Evolutionary conservation across 2,797 vertebrate species (phyloP), one percentile per base, ranked within the genome.

Genomic region (Microctenopoma stevenorrisi): DNA sequence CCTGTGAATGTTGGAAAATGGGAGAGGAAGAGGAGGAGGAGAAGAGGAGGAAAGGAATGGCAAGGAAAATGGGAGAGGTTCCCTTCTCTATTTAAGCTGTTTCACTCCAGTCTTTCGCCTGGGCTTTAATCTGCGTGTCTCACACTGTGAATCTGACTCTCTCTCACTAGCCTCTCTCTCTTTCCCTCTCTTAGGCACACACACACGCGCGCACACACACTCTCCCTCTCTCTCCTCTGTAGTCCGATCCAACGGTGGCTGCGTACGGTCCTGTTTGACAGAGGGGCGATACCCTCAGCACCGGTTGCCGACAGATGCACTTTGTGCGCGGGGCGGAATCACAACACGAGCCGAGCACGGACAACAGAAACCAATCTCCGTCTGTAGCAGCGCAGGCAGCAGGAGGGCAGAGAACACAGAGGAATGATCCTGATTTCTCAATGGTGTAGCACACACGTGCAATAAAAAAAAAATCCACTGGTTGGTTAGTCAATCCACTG

Each of bases 1-100:
- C 64, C 85, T 80, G 77, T 74, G 64, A 74, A 78, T 77, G 79
- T 78, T 88, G 84, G 84, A 76, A 69, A 89, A 88, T 33, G 73
- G 83, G 79, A 89, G 78, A 91, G 72, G 82, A 88, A 62, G 71
- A 87, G 74, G 79, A 91, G 79, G 76, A 85, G 80, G 63, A 82
- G 77, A 71, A 68, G 82, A 82, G 82, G 82, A 86, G 79, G 81
- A 85, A 77, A 83, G 85, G 89, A 84, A 87, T 86, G 88, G 85
- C 83, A 60, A 88, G 91, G 89, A 89, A 81, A 86, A 88, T 61
- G 79, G 86, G 87, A 89, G 76, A 89, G 87, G 79, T 88, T 91
- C 89, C 89, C 91, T 93, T 90, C 84, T 88, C 89, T 85, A 75
- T 85, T 89, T 68, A 74, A 89, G 89, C 91, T 83, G 84, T 87